Base-by-base conservation (phyloP, 37 sponge, comb jelly and placozoan genomes). In the Hexactinellida sp. region DNA sequence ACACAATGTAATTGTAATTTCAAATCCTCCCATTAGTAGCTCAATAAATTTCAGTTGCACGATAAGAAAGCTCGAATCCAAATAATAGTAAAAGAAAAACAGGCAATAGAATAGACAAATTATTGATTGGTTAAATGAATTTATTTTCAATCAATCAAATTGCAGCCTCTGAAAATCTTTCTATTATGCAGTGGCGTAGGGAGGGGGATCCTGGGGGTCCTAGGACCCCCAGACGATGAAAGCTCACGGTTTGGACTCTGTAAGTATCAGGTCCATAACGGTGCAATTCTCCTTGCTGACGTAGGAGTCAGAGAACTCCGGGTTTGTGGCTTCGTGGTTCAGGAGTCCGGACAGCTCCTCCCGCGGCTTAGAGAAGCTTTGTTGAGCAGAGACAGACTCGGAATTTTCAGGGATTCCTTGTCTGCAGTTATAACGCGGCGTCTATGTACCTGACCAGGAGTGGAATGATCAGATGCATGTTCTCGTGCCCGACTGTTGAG, bases 341-440 rank as follows among this genome's bases (percentile, higher is more conserved):
- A 63, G 76, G 5, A 63, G 76, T 63, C 76, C 76, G 34, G 76
- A 63, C 76, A 63, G 76, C 13, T 63, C 76, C 76, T 63, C 76
- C 34, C 76, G 3, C 25, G 76, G 76, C 34, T 63, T 63, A 10
- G 76, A 10, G 34, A 63, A 63, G 19, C 76, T 23, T n/a, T 63
- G 30, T 63, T 25, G 76, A 63, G 30, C 5, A 63, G 76, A 10
- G 76, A 23, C 5, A n/a, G 19, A 63, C 76, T 21, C 5, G 76
- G 76, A 7, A 63, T 32, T 23, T 23, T 3, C 3, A 63, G 76
- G 25, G 76, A 25, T 7, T 63, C 76, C 34, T 32, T n/a, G 30
- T 23, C 76, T 7, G 19, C 13, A 23, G 13, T n/a, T n/a, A 1
- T 23, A 63, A 7, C 34, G 13, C 76, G 34, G 76, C 34, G 76